These are phyloP conservation scores for Cariama cristata DNA, from an alignment of 2,113 vertebrate species.

Conservation along the genomic window DNA sequence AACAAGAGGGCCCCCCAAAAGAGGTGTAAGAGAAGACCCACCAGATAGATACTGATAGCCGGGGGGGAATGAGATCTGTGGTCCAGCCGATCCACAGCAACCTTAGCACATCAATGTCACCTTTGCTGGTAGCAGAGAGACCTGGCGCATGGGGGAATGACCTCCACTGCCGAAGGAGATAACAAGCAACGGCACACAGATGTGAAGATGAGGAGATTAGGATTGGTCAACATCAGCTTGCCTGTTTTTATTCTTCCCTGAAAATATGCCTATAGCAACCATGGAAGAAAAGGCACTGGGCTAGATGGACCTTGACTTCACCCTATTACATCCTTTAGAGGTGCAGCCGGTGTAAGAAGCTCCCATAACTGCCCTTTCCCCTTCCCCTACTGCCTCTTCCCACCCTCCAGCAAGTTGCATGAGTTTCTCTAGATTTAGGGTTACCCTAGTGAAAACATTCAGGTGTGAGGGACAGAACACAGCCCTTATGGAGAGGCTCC, in stretches of 20 bases:
- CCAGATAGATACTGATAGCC: not conserved
- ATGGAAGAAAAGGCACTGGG: not conserved
- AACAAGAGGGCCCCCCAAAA: not conserved
- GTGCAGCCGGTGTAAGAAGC: not conserved
- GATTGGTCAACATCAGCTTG: not conserved
- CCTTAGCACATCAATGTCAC: not conserved
- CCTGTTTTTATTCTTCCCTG: not conserved
- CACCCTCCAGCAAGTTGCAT: rapidly evolving
- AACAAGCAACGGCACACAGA: rapidly evolving
- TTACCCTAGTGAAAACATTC: not conserved
- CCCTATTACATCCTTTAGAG: not conserved
- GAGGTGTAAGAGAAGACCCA: not conserved
- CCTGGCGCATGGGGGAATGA: not conserved
- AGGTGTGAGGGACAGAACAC: not conserved
- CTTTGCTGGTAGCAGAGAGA: not conserved
- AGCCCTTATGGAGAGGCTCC: not conserved
- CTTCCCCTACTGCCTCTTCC: not conserved
- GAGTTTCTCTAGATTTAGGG: not conserved
- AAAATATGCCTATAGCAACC: not conserved
- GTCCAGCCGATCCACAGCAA: not conserved
- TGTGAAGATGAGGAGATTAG: not conserved
- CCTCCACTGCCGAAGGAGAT: not conserved
- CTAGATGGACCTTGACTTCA: not conserved
- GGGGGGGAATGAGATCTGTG: rapidly evolving
- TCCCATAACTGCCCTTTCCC: not conserved